Percentiles rank a stretch among this genome's conserved stretches.
Conservation (phyloP, 2,888 invertebrate species). For the Trachelus tabidus region DNA sequence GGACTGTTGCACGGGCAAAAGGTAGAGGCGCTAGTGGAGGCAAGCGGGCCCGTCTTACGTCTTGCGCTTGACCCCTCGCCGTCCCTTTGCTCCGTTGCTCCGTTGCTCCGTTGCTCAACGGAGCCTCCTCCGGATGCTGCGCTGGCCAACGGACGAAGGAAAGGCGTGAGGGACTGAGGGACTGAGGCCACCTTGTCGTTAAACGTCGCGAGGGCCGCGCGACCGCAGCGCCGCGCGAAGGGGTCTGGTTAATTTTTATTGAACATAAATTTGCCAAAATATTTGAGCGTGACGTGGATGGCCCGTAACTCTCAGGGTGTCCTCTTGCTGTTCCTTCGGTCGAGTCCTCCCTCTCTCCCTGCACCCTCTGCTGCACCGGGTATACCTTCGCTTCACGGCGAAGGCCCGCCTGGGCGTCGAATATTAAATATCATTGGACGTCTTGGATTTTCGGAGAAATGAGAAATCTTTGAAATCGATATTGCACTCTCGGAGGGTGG, state of each 20-base stretch:
- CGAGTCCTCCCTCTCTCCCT: constrained; percentile 12
- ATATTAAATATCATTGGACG: constrained; percentile 51
- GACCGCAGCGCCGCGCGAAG: constrained; percentile 43
- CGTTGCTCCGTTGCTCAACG: constrained; percentile 26
- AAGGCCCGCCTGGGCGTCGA: constrained; percentile 21
- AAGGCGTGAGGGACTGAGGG: constrained; percentile 26
- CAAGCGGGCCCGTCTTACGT: constrained; percentile 21
- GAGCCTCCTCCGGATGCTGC: constrained; percentile 9
- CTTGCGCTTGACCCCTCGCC: constrained; percentile 17
- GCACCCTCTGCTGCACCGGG: constrained; percentile 8
- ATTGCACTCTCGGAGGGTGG: not conserved
- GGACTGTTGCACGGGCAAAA: constrained; percentile 34
- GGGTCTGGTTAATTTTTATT: constrained; percentile 66
- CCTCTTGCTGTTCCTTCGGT: constrained; percentile 26
- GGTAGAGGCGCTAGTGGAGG: constrained; percentile 3
- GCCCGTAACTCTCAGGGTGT: constrained; percentile 57
- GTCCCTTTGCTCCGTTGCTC: constrained; percentile 30
- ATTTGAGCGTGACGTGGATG: constrained; percentile 64
- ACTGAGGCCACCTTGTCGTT: constrained; percentile 44
- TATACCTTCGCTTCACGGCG: constrained; percentile 6
- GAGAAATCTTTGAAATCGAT: not conserved
- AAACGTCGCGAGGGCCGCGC: constrained; percentile 40
- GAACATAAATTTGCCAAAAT: constrained; percentile 66
- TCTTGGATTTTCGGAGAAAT: constrained; percentile 41
- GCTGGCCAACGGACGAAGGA: constrained; percentile 12